These are phyloP conservation scores for Psilopogon haemacephalus DNA, from an alignment of 2,113 vertebrate genomes.

Conservation along the genomic window DNA sequence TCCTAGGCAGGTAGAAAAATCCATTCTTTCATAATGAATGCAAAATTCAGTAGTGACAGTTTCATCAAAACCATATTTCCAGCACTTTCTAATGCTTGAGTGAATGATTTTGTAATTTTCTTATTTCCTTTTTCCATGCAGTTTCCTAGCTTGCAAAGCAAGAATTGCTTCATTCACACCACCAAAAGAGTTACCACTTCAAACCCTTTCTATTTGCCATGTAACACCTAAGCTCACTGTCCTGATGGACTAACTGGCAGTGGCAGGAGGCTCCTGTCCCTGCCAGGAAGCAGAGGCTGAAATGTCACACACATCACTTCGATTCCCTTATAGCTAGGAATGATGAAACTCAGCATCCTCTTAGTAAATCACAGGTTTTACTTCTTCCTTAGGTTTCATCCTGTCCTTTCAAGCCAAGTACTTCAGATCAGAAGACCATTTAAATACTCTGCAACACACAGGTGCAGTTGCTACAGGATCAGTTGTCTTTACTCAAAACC, in stretches of 20 bases:
- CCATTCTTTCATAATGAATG: neutral
- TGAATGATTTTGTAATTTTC: neutral
- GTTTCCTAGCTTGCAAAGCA: neutral
- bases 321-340: neutral
- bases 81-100: neutral
- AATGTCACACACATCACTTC: neutral
- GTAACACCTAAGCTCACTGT: neutral
- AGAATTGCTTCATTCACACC: neutral
- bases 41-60: neutral
- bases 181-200: neutral
- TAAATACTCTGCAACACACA: neutral
- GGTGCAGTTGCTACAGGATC: neutral
- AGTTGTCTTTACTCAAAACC: neutral
- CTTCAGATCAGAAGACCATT: neutral
- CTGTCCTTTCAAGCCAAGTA: neutral
- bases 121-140: neutral
- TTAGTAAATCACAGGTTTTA: neutral
- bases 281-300: neutral
- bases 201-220: neutral
- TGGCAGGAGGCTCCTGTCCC: neutral
- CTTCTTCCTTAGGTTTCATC: neutral
- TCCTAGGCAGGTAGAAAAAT: neutral
- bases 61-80: neutral
- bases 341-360: neutral
- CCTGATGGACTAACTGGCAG: neutral